A percentile compares a stretch with the other conserved stretches of the same genome.
Evolutionary conservation across 2,888 invertebrate genomes (phyloP).

Genomic region (Eupithecia tripunctaria): DNA sequence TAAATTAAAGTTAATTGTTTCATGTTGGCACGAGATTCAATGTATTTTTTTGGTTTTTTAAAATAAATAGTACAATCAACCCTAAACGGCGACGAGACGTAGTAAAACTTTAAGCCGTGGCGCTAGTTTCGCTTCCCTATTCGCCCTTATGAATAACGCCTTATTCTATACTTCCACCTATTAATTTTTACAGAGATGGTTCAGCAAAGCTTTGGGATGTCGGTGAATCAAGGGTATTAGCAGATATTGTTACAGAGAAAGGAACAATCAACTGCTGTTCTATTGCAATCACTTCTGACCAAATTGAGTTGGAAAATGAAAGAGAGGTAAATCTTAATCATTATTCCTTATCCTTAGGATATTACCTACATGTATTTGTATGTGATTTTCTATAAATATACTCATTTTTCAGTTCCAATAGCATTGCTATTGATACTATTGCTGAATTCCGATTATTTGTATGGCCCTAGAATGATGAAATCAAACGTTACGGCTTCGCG

Average conservation of each 20-base stretch:
- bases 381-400: no score
- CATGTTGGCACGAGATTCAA: no score
- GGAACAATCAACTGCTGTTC: conserved; percentile 86
- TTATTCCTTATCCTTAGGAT: no score
- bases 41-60: no score
- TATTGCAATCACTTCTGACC: conserved; percentile 66
- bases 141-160: neutral
- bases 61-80: no score
- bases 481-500: no score
- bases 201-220: conserved; percentile 88
- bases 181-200: conserved; percentile 83
- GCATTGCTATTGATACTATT: rapidly evolving
- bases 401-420: no score
- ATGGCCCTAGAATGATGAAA: no score
- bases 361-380: neutral
- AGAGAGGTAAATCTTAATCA: conserved; percentile 66
- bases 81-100: no score
- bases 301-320: conserved; percentile 64
- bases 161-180: neutral
- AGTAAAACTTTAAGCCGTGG: neutral
- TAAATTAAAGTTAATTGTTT: no score
- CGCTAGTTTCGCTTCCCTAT: neutral
- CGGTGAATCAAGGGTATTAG: conserved; percentile 85
- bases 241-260: conserved; percentile 77
- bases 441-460: no score